phyloP scores from a whole-genome alignment of 2,113 vertebrate genomes.

The Labeo rohita region DNA sequence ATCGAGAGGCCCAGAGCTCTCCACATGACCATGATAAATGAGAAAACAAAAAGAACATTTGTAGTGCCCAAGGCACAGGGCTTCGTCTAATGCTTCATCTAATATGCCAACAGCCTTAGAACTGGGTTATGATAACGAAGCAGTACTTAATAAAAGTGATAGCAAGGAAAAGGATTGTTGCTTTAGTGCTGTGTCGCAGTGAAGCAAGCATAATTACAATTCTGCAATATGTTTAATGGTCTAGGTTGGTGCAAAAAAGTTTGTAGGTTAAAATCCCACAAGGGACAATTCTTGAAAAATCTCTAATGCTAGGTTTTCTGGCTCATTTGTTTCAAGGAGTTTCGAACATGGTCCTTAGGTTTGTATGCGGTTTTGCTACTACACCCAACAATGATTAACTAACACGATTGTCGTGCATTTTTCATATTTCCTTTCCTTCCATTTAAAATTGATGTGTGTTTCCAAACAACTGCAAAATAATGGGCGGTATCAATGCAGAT shows the following conservation, averaged over 20 bases:
- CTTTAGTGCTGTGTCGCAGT: background rate
- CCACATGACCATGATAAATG: conserved; percentile 41
- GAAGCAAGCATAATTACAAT: background rate
- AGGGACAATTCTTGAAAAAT: background rate
- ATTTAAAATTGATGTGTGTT: background rate
- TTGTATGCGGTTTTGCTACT: background rate
- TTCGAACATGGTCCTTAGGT: background rate
- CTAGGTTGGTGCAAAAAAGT: background rate
- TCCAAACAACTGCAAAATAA: background rate
- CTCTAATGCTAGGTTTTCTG: background rate
- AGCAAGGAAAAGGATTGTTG: background rate
- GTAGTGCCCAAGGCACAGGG: conserved; percentile 12
- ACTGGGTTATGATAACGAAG: conserved; percentile 18
- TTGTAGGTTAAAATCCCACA: conserved; percentile 4
- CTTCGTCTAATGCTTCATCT: conserved; percentile 14
- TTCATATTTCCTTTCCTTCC: background rate
- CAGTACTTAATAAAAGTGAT: background rate
- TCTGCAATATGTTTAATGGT: background rate
- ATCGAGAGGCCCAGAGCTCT: conserved; percentile 7
- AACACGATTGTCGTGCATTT: background rate
- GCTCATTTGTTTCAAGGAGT: background rate
- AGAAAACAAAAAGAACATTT: conserved; percentile 32
- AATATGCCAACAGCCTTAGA: conserved; percentile 17
- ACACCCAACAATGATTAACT: background rate
- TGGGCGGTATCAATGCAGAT: background rate